A percentile compares a stretch with the other conserved stretches of the same genome.
phyloP scores from a whole-genome alignment of 2,113 vertebrate species.

The Hippopotamus amphibius region DNA sequence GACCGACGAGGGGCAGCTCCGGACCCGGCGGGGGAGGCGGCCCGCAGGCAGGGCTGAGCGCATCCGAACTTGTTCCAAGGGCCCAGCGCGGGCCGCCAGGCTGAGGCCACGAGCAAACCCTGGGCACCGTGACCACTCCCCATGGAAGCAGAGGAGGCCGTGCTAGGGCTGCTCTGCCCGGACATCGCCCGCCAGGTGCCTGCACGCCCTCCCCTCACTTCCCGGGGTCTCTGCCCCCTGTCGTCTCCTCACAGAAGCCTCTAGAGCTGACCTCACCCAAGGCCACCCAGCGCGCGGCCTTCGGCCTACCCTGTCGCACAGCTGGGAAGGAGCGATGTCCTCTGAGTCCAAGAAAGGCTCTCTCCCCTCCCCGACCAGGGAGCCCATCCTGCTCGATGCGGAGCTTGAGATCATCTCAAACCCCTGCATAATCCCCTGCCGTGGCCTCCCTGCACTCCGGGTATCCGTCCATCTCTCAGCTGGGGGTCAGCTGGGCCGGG shows the following conservation, averaged over 20 bases:
- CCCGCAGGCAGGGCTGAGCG: background rate
- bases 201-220: rapidly evolving
- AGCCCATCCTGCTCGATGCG: rapidly evolving
- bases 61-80: rapidly evolving
- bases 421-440: background rate
- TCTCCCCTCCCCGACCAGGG: rapidly evolving
- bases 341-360: background rate
- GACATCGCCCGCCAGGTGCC: rapidly evolving
- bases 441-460: rapidly evolving
- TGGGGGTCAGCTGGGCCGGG: background rate
- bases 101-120: rapidly evolving
- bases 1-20: background rate
- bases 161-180: rapidly evolving
- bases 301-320: rapidly evolving
- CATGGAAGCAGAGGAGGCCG: rapidly evolving
- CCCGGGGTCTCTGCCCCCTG: background rate
- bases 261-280: rapidly evolving
- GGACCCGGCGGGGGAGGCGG: no score
- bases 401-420: background rate
- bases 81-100: rapidly evolving
- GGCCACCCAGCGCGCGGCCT: rapidly evolving
- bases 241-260: background rate
- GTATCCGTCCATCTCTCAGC: background rate
- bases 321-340: background rate
- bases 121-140: rapidly evolving